Evolutionary conservation across 37 sponge, comb jelly and placozoan species (phyloP), one percentile per base, ranked within the genome.

Genomic region (Halisarca cf. caerulea): DNA sequence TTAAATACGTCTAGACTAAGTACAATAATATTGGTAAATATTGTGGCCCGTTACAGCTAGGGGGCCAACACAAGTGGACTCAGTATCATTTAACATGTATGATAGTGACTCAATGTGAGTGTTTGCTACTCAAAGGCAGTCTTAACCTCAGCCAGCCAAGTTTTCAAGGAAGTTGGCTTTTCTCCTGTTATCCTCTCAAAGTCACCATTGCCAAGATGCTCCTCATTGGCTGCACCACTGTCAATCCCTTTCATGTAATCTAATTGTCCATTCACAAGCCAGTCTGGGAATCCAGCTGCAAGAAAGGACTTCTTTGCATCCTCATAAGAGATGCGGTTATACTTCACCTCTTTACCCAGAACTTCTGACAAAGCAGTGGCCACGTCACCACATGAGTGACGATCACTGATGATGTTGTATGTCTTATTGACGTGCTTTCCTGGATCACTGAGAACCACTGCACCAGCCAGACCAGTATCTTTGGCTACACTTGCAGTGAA

Each of bases 161-260:
- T 37, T 41, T 85, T 85, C n/a, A 90, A 44, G 21, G 27, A 44
- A 24, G 86, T 90, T 58, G 90, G 86, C n/a, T 80, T 66, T 58
- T 91, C 88, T 36, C 82, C 82, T 8, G 92, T 91, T n/a, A 91
- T 34, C 20, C 44, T n/a, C 36, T 66, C 34, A 59, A 34, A 91
- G 30, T 80, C 78, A 66, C 62, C 23, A 14, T 51, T 23, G 55
- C 62, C 82, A 3, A 53, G 36, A 0, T 11, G 2, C 24, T 71
- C 36, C 21, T 39, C 69, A 4, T 14, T 58, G 15, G 81, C 61
- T 15, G 53, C 37, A 33, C 79, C 89, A 72, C 30, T 28, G 40
- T 89, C 84, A 78, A 89, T 54, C 36, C 70, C 74, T 23, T 85
- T 53, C 71, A 45, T 47, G 43, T 84, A 28, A 47, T 84, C 89